Base-by-base conservation (phyloP, 2,888 invertebrate genomes). In the Coelopa pilipes region DNA sequence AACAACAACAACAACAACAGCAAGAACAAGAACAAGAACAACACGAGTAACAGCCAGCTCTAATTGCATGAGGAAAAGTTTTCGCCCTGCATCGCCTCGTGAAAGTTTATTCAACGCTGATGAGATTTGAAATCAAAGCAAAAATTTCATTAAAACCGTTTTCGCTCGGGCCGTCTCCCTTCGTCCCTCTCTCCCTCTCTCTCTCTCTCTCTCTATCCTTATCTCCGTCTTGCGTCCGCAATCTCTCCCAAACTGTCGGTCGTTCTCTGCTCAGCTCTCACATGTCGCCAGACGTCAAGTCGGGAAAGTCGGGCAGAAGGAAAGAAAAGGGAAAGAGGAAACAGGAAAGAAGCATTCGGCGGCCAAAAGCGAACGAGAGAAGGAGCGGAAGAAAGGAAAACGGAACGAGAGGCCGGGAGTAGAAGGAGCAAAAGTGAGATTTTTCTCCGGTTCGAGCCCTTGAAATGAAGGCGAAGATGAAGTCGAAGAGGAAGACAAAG, bases 91-190 rank as follows among this genome's bases (percentile, higher is more conserved):
- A n/a, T n/a, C n/a, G n/a, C n/a, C n/a, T n/a, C n/a, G n/a, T n/a
- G n/a, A 55, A 55, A 17, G 55, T 55, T 55, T 55, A 19, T 1
- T 19, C 17, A 55, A 17, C 1, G 17, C 55, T 55, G 19, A 55
- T 55, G 19, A 19, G 17, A 17, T 55, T 55, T 55, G 17, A 49
- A 53, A 67, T 53, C 67, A 67, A 67, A 21, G 34, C 67, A 24
- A 50, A 21, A 24, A 67, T 67, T 67, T 67, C 53, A 67, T 67
- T 67, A 67, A 67, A 53, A 67, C 21, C 24, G 50, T 67, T 60
- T 34, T 60, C 15, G 13, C 15, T 9, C n/a, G n/a, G n/a, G 21
- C 24, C 24, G 15, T 62, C 47, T 55, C n/a, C n/a, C 34, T 63
- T n/a, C 19, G 1, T 11, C 11, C n/a, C 0, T 1, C 19, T 15